Conservation (phyloP, 2,888 invertebrate genomes). For the Chesias legatella region DNA sequence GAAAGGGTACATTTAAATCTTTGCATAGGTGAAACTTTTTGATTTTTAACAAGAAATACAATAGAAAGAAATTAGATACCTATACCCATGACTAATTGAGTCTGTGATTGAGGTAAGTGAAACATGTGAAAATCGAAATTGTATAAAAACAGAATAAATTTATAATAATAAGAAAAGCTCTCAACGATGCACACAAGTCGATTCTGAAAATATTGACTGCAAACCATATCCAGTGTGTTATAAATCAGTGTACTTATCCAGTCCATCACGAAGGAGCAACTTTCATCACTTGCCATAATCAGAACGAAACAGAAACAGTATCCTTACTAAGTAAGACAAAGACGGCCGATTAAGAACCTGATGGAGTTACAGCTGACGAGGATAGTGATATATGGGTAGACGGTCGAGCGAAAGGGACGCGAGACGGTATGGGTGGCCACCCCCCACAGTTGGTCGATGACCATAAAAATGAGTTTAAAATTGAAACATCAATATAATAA, state of each 20-base stretch:
- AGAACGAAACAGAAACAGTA: slow-evolving; percentile 38
- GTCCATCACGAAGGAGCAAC: slow-evolving; percentile 53
- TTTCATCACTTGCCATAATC: slow-evolving; percentile 67
- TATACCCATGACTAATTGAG: too few relatives aligned
- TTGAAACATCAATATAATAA: slow-evolving; percentile 81
- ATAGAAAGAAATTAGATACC: too few relatives aligned
- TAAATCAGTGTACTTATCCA: not conserved
- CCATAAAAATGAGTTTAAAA: slow-evolving; percentile 81
- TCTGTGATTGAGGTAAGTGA: too few relatives aligned
- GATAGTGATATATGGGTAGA: slow-evolving; percentile 45
- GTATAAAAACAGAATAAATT: too few relatives aligned
- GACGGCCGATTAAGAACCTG: slow-evolving; percentile 48
- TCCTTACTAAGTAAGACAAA: slow-evolving; percentile 35
- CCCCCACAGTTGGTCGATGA: slow-evolving; percentile 80
- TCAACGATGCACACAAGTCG: not conserved
- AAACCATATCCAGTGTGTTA: too few relatives aligned
- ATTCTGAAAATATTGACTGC: too few relatives aligned
- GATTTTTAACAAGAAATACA: too few relatives aligned
- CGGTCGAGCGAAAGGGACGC: slow-evolving; percentile 45
- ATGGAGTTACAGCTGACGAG: slow-evolving; percentile 52
- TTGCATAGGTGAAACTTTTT: too few relatives aligned
- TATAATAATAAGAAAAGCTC: too few relatives aligned
- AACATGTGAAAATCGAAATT: too few relatives aligned
- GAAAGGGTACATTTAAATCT: too few relatives aligned
- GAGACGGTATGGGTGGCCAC: slow-evolving; percentile 74